These are phyloP conservation scores for Synanthedon vespiformis DNA, from an alignment of 2,888 invertebrate genomes.

Conservation along the genomic window DNA sequence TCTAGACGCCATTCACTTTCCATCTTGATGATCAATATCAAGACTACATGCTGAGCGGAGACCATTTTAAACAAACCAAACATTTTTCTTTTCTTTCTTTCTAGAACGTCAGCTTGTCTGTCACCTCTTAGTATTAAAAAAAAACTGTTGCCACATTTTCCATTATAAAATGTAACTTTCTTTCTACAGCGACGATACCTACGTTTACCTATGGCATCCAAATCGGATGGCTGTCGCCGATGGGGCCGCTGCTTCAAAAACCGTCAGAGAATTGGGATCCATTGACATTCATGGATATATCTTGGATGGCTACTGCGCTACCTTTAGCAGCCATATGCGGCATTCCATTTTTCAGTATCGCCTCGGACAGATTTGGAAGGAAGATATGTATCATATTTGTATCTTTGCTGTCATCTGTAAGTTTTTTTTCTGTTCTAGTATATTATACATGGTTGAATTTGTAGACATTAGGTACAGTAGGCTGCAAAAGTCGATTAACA, in stretches of 20 bases:
- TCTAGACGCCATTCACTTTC: too few species aligned
- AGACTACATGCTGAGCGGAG: too few species aligned
- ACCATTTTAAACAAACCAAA: too few species aligned
- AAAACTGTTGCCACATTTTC: too few species aligned
- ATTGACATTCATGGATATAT: constrained; percentile 30
- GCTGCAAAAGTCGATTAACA: too few species aligned
- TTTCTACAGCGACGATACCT: constrained; percentile 54
- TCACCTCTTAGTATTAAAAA: too few species aligned
- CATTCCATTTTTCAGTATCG: constrained; percentile 59
- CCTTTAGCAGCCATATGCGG: constrained; percentile 61
- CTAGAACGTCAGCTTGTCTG: too few species aligned
- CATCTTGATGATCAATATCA: too few species aligned
- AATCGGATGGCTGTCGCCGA: constrained; percentile 66
- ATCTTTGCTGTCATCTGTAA: constrained; percentile 61
- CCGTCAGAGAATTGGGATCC: constrained; percentile 18
- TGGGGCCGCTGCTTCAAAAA: constrained; percentile 39
- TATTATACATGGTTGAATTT: neutral
- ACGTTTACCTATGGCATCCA: constrained; percentile 63
- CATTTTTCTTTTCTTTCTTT: too few species aligned
- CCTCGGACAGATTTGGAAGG: constrained; percentile 55
- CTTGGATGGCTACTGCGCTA: constrained; percentile 65
- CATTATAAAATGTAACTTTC: too few species aligned
- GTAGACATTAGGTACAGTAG: too few species aligned
- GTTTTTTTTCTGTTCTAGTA: constrained; percentile 14
- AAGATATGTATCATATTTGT: constrained; percentile 60